Evolutionary conservation across 2,888 invertebrate species (phyloP).

Genomic region (Papilio demoleus): DNA sequence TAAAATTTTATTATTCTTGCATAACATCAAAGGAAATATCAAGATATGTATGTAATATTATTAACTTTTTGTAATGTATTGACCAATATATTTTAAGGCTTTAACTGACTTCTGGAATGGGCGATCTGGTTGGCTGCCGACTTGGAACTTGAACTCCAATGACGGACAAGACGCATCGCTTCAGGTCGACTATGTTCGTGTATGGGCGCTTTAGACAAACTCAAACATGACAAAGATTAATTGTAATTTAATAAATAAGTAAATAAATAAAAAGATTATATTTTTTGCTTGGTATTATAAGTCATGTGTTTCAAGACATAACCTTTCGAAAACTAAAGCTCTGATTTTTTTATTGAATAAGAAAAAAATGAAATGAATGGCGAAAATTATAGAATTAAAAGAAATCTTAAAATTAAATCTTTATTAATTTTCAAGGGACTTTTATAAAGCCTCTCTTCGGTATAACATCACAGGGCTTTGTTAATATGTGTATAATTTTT

Average conservation of each 20-base stretch:
- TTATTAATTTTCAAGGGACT: not conserved
- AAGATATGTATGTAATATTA: too few species aligned
- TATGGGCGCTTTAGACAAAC: constrained; percentile 82
- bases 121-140: constrained; percentile 80
- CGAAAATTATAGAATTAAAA: too few species aligned
- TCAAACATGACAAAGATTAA: not conserved
- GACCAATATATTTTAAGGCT: constrained; percentile 62
- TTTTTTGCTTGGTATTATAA: not conserved
- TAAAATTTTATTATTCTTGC: constrained; percentile 34
- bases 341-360: too few species aligned
- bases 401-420: not conserved
- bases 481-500: constrained; percentile 1
- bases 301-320: not conserved
- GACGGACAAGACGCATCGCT: constrained; percentile 83
- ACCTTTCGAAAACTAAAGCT: too few species aligned
- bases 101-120: constrained; percentile 86
- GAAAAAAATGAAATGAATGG: too few species aligned
- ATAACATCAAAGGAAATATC: not conserved
- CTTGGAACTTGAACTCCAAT: constrained; percentile 82
- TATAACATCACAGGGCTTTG: not conserved
- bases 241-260: not conserved
- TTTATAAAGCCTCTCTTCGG: constrained; percentile 9
- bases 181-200: constrained; percentile 86
- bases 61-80: too few species aligned
- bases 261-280: not conserved